Base-by-base conservation (phyloP, 2,797 vertebrate species). In the Gymnothorax reevesii region DNA sequence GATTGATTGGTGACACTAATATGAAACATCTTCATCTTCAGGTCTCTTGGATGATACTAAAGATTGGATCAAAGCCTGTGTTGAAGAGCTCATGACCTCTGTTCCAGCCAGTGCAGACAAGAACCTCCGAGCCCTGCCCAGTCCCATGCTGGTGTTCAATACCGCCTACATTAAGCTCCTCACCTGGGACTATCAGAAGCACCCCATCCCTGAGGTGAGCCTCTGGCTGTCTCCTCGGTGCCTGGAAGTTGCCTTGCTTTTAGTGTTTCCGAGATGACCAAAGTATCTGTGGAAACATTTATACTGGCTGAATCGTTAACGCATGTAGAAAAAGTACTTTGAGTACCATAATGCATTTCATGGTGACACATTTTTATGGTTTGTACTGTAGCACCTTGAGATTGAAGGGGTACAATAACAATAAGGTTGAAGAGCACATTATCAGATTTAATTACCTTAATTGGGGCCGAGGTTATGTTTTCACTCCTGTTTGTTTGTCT, bases 21-120 rank as follows among this genome's bases (percentile, higher is more conserved):
- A 55, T 17, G 17, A 1, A 54, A 80, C 20, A 22, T 54, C 22
- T 22, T 22, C 49, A 22, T 88, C 22, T 83, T 86, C 91, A 99
- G 98, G 87, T 94, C 97, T 97, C 84, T 95, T 99, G 92, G 91
- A 96, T 86, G 93, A 96, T 90, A 98, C 98, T 88, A 98, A 97
- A 2, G 92, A 95, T 88, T 99, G 98, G 98, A 97, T 99, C 89
- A 96, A 95, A 91, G 95, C 96, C 13, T 94, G 96, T 0, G 88
- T 97, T 90, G 94, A 97, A 89, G 97, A 98, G 92, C 94, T 97
- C 80, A 86, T 96, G 83, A 94, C 93, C 25, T 90, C 92, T 85
- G 0, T 90, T 87, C 88, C 93, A 83, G 77, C 92, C 60, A 90
- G 91, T 33, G 92, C 92, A 1, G 93, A 92, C 22, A 94, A 95